Conservation (phyloP, 2,113 vertebrate species). For the Gopherus evgoodei region DNA sequence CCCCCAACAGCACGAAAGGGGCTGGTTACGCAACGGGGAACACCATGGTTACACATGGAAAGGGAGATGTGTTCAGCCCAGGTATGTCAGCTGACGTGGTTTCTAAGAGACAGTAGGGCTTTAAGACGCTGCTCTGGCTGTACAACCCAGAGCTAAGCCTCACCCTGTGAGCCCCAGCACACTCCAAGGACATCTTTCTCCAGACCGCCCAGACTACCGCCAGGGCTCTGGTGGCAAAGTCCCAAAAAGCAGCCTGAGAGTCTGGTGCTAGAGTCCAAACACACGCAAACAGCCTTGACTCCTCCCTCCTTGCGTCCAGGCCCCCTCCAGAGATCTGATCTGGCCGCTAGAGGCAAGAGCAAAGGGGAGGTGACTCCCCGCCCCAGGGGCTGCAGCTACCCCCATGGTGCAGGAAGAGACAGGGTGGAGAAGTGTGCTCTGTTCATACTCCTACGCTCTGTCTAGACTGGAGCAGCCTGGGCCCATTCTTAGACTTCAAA, state of each 20-base stretch:
- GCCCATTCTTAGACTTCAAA: neutral
- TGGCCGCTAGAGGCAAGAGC: neutral
- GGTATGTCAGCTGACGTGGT: too few relatives aligned
- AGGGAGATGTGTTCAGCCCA: too few relatives aligned
- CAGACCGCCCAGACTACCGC: neutral
- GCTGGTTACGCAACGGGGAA: too few relatives aligned
- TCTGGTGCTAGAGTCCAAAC: neutral
- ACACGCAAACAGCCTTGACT: neutral
- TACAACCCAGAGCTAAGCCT: neutral
- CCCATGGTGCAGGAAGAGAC: too few relatives aligned
- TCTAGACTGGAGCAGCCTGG: too few relatives aligned
- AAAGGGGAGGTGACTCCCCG: neutral
- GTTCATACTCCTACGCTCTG: neutral
- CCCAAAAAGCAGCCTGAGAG: neutral
- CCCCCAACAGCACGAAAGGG: too few relatives aligned
- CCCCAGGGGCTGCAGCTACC: neutral
- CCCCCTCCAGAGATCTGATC: neutral
- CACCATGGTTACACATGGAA: too few relatives aligned
- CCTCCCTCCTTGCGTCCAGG: neutral
- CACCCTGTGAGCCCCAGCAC: conserved; percentile 23
- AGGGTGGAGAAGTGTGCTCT: neutral
- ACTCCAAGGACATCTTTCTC: neutral
- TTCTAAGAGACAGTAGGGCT: too few relatives aligned
- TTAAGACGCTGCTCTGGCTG: neutral
- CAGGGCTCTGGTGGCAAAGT: neutral